Evolutionary conservation across 2,797 vertebrate species (phyloP), one percentile per base, ranked within the genome.

Genomic region (Mormyrops boulengeri): DNA sequence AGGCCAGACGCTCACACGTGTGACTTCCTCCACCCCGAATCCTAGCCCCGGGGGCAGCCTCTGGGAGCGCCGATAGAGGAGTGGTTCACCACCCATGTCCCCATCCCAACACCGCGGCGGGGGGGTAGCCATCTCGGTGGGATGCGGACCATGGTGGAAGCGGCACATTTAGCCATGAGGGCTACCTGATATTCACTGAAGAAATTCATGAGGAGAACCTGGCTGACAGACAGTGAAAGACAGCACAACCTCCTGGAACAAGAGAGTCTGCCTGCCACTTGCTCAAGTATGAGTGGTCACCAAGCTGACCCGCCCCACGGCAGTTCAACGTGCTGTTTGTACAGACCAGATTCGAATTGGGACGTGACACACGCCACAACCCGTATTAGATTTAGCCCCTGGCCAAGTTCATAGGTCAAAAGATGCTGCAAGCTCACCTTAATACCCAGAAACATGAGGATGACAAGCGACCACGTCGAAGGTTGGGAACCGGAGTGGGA

Each of bases 1-100:
- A 94, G 94, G 93, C 92, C 93, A 95, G 94, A 94, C 94, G 92
- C 94, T 96, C 91, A 93, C 92, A 93, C 92, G 92, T 94, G 93
- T 89, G 90, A 90, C 22, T 89, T 49, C 91, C 91, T 92, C 92
- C 90, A 91, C 90, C 91, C 90, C 88, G 55, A 91, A 91, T 93
- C 91, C 92, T 91, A 90, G 91, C 89, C 93, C 91, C 2, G 52
- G 52, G 34, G 57, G 2, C 8, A 55, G 17, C 26, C 91, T 90
- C 82, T 89, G 90, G 26, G 62, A 69, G 26, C 30, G 12, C 69
- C 14, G 12, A 38, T 4, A 38, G 66, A 38, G 66, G 66, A 34
- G 12, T 30, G 12, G 30, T 4, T 69, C 66, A 34, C 66, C 66
- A 17, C 11, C 66, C 30, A 73, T 2, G 89, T 88, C 87, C 90